Base-by-base conservation (phyloP, 2,888 invertebrate genomes). In the Sinotaia quadrata region DNA sequence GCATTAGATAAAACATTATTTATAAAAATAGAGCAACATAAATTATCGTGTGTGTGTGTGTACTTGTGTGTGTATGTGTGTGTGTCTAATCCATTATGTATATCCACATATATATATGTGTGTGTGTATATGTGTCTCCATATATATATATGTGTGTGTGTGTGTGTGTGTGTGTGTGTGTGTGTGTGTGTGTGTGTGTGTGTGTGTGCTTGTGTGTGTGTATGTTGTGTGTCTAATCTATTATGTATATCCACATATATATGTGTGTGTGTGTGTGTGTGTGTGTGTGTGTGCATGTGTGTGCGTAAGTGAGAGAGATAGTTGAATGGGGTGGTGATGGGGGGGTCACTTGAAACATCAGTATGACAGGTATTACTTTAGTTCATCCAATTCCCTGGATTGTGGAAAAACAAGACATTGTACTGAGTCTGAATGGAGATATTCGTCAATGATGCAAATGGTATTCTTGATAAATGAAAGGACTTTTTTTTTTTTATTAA, bases 41-140 rank as follows among this genome's bases (percentile, higher is more conserved):
- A 27, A 5, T 10, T 12, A 27, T 24, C n/a, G n/a, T 27, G 37
- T 37, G 37, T 58, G 41, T 37, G 37, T 58, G 58, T 37, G 24
- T 41, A 29, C 29, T 24, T 58, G 41, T 37, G 58, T 58, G 41
- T 37, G 58, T 58, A 41, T 41, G 37, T 41, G 37, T 27, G 27
- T 37, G 58, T 37, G 41, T 41, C 27, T 58, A 41, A 27, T 27
- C 41, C 27, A 41, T 27, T 58, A 29, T 41, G 41, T 58, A 29
- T 29, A 41, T 58, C 37, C n/a, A 41, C 29, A 41, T 58, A 41
- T 58, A 41, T 58, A 29, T 58, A 41, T 58, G 58, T 58, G 58
- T 58, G 58, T 58, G 27, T n/a, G n/a, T n/a, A n/a, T n/a, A n/a
- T n/a, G n/a, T n/a, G n/a, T n/a, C n/a, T n/a, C n/a, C n/a, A n/a